Base-by-base conservation (phyloP, 2,888 invertebrate genomes). In the Harpagoxenus sublaevis region DNA sequence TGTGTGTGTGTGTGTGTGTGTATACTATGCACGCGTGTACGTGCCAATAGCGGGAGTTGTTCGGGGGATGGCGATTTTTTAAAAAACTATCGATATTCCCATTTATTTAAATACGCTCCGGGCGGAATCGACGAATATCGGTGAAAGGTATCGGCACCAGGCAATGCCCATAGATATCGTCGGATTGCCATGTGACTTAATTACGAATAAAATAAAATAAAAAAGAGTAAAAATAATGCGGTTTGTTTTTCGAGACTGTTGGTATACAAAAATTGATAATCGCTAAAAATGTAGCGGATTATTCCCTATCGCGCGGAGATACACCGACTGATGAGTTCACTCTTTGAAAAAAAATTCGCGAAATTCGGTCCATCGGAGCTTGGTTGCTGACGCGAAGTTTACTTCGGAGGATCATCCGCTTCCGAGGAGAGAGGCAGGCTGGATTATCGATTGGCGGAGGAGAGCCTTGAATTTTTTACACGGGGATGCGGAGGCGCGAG, bases 41-140 rank as follows among this genome's bases (percentile, higher is more conserved):
- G 60, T 31, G 62, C 65, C 51, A 57, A 45, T 45, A 65, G 79
- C 55, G 68, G 48, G 42, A 68, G 42, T 68, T 68, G 68, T 68
- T 66, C 66, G 70, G 70, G 70, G 31, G 15, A 45, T 57, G 71
- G 35, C 71, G 71, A 79, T 79, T 79, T 65, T 83, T 60, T 31
- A 18, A 83, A 79, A 60, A 60, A 57, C 42, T 55, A 55, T 31
- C 68, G 31, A 48, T 68, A 68, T 57, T 68, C 68, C 68, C 28
- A 57, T 79, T 79, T 60, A 45, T 60, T 70, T 60, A 31, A 57
- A 68, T 45, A 55, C n/a, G 48, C 63, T 51, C 75, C 23, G 51
- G 8, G 39, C 68, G 10, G 15, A 28, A 55, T 66, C 45, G 55
- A 55, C 39, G 31, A 78, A 66, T 78, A 55, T 53, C 55, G 66